Percentiles rank a stretch among this genome's conserved stretches.
Conservation (phyloP, 2,888 invertebrate genomes). For the Orchestes rusci region DNA sequence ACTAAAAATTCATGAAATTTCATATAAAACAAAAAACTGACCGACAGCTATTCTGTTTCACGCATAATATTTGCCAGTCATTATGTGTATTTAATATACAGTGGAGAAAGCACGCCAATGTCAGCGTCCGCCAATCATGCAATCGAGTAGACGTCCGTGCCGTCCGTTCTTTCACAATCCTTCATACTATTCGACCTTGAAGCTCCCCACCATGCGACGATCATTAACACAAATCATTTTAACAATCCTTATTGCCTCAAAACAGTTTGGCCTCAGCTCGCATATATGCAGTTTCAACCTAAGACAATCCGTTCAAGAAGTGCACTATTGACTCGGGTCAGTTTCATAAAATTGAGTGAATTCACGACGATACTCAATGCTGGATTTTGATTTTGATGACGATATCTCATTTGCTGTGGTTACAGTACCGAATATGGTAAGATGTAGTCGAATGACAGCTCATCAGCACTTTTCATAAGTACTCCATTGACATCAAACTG, state of each 20-base stretch:
- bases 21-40: too few species aligned
- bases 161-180: slow-evolving; percentile 22
- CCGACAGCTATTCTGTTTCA: neutral
- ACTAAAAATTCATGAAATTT: too few species aligned
- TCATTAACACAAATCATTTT: slow-evolving; percentile 36
- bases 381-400: slow-evolving; percentile 49
- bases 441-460: slow-evolving; percentile 8
- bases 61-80: neutral
- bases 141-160: slow-evolving; percentile 13
- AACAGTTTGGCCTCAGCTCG: too few species aligned
- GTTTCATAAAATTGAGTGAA: too few species aligned
- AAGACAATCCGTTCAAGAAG: too few species aligned
- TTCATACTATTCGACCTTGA: slow-evolving; percentile 36
- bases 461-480: too few species aligned
- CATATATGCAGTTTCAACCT: too few species aligned
- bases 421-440: slow-evolving; percentile 57
- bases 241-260: too few species aligned
- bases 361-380: too few species aligned
- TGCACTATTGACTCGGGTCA: too few species aligned
- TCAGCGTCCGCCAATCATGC: slow-evolving; percentile 16
- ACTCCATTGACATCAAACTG: too few species aligned
- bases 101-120: slow-evolving; percentile 14
- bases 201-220: slow-evolving; percentile 30
- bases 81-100: neutral
- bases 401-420: slow-evolving; percentile 61